Percentiles rank a stretch among this genome's conserved stretches.
Evolutionary conservation across 1,140 invertebrate genomes (phyloP).

Genomic region (Macrotrachela quadricornifera): DNA sequence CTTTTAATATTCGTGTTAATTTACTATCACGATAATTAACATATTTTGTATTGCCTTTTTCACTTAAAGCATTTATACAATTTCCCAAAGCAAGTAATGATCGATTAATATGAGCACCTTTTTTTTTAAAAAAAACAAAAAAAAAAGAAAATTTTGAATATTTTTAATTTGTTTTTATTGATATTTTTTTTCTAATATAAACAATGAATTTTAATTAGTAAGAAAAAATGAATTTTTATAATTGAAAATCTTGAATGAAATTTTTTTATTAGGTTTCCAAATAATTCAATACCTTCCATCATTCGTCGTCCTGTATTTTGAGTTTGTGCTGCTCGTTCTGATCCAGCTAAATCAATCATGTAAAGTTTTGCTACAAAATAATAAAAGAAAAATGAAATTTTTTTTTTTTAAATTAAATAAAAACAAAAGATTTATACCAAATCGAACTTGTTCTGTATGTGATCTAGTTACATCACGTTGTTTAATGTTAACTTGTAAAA

Average conservation of each 20-base stretch:
- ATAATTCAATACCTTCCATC: slow-evolving; percentile 38
- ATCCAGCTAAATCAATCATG: slow-evolving; percentile 79
- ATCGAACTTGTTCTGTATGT: slow-evolving; percentile 19
- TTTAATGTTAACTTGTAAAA: slow-evolving; percentile 50
- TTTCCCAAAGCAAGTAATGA: slow-evolving; percentile 72
- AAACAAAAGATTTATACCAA: slow-evolving; percentile 11
- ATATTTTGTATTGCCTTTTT: slow-evolving; percentile 50
- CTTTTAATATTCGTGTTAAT: slow-evolving; percentile 74
- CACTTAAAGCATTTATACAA: slow-evolving; percentile 73
- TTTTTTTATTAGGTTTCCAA: no score
- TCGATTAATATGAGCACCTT: slow-evolving; percentile 84
- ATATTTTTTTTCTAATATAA: no score
- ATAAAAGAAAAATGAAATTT: no score
- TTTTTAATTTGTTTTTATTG: no score
- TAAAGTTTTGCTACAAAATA: slow-evolving; percentile 40
- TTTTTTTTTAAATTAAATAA: no score
- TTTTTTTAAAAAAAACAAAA: no score
- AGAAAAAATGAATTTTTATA: no score
- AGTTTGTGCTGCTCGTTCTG: slow-evolving; percentile 67
- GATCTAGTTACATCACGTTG: slow-evolving; percentile 19
- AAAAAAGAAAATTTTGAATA: no score
- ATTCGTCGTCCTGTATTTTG: slow-evolving; percentile 67
- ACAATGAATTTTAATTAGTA: no score
- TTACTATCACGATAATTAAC: slow-evolving; percentile 89
- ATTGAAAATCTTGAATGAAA: no score